phyloP scores from a whole-genome alignment of 2,888 invertebrate species.

The Melanophora roralis region DNA sequence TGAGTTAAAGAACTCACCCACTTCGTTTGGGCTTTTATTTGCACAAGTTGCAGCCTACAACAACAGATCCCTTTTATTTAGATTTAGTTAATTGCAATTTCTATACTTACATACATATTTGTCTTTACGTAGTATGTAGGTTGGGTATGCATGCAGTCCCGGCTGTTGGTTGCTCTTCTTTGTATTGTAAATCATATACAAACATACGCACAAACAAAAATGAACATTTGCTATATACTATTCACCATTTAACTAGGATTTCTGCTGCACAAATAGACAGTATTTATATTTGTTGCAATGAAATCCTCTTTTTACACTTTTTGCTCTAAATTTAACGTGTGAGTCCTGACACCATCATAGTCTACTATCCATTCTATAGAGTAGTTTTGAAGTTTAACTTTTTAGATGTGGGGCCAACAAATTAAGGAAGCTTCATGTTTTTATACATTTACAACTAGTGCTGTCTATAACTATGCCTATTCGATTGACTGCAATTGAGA shows the following conservation, averaged over 20 bases:
- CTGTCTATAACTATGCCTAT: neutral
- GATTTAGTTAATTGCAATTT: constrained; percentile 60
- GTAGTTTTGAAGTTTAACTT: neutral
- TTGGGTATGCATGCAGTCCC: constrained; percentile 2
- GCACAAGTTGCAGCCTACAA: constrained; percentile 24
- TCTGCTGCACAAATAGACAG: constrained; percentile 4
- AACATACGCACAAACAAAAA: too few relatives aligned
- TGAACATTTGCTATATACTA: neutral
- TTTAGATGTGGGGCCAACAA: neutral
- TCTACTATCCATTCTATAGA: constrained; percentile 36
- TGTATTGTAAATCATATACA: neutral
- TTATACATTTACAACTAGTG: neutral
- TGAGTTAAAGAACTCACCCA: constrained; percentile 32
- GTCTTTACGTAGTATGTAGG: too few relatives aligned
- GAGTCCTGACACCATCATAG: constrained; percentile 61
- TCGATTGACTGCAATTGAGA: constrained; percentile 38
- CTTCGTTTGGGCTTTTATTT: constrained; percentile 12
- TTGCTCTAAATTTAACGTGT: constrained; percentile 54
- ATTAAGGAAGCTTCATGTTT: neutral
- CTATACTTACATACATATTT: neutral
- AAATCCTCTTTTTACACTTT: constrained; percentile 21
- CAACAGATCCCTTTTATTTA: constrained; percentile 34
- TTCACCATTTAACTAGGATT: neutral
- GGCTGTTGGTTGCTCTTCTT: constrained; percentile 19
- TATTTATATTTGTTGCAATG: constrained; percentile 5